phyloP scores from a whole-genome alignment of 2,113 vertebrate species.

The Terrapene triunguis region DNA sequence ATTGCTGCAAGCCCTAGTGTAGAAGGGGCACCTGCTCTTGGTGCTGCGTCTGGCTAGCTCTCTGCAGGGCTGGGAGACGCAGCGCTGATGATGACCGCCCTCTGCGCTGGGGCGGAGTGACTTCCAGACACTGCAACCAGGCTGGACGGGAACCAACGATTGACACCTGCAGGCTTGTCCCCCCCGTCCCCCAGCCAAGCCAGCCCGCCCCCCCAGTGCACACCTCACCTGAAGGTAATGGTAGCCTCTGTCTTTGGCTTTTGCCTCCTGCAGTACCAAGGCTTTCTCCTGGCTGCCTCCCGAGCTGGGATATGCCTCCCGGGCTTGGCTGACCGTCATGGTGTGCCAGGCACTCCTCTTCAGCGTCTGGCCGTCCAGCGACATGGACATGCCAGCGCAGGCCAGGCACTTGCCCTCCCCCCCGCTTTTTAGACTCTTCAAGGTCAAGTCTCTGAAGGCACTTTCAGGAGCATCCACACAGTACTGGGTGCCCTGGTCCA shows the following conservation, averaged over 20 bases:
- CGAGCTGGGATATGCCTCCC: constrained; percentile 91
- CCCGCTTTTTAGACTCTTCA: constrained; percentile 91
- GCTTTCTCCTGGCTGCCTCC: constrained; percentile 88
- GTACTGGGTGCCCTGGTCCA: constrained; percentile 82
- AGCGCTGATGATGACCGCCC: background rate
- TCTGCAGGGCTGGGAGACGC: background rate
- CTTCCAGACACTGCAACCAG: background rate
- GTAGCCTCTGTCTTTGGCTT: constrained; percentile 93
- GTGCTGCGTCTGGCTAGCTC: background rate
- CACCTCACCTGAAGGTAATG: constrained; percentile 95
- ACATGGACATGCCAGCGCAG: constrained; percentile 93
- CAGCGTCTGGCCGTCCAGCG: constrained; percentile 90
- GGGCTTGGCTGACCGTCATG: constrained; percentile 98
- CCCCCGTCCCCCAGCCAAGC: background rate
- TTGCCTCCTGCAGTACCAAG: constrained; percentile 91
- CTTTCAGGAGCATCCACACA: constrained; percentile 94
- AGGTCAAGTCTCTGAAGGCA: constrained; percentile 96
- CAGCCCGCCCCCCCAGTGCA: background rate
- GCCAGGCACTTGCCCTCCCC: constrained; percentile 93
- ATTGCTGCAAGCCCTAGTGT: background rate
- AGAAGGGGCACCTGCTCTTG: background rate
- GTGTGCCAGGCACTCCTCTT: constrained; percentile 98
- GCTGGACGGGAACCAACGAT: background rate
- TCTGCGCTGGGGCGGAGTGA: background rate
- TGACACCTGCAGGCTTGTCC: background rate